Conservation (phyloP, 2,888 invertebrate species). For the Caenorhabditis auriculariae region DNA sequence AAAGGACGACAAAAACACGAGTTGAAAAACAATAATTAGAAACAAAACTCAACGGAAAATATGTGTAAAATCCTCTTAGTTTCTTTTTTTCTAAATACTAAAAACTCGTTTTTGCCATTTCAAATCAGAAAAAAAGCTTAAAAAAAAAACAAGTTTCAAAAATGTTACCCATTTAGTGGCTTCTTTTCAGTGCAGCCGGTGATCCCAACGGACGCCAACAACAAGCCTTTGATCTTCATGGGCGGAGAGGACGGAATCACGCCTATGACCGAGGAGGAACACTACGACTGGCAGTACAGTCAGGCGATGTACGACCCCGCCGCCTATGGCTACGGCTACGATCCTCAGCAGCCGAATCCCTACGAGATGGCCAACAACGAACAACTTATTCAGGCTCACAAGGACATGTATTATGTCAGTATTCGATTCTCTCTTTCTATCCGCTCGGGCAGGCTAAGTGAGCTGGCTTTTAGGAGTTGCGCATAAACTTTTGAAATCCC, state of each 20-base stretch:
- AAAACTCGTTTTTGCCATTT: too few species aligned
- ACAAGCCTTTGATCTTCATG: slow-evolving; percentile 8
- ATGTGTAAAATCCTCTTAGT: too few species aligned
- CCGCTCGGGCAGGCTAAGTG: too few species aligned
- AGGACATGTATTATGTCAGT: neutral
- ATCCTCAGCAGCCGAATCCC: slow-evolving; percentile 1
- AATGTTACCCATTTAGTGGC: too few species aligned
- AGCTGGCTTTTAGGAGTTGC: slow-evolving; percentile 9
- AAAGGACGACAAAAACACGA: too few species aligned
- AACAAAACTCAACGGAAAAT: too few species aligned
- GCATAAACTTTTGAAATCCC: slow-evolving; percentile 8
- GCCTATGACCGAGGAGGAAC: slow-evolving; percentile 5
- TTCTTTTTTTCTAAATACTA: too few species aligned
- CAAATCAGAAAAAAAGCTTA: too few species aligned
- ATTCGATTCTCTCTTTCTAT: slow-evolving; percentile 2
- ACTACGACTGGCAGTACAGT: slow-evolving; percentile 8
- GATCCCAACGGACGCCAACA: slow-evolving; percentile 12
- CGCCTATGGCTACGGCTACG: slow-evolving; percentile 1
- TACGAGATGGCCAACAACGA: slow-evolving; percentile 4
- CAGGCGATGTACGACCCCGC: slow-evolving; percentile 9
- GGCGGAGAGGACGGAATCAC: slow-evolving; percentile 7
- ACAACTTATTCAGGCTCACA: neutral
- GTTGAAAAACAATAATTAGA: too few species aligned
- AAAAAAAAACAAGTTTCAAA: too few species aligned
- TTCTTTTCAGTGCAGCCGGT: slow-evolving; percentile 12